Conservation (phyloP, 2,113 vertebrate species). For the Emydocephalus ijimae region DNA sequence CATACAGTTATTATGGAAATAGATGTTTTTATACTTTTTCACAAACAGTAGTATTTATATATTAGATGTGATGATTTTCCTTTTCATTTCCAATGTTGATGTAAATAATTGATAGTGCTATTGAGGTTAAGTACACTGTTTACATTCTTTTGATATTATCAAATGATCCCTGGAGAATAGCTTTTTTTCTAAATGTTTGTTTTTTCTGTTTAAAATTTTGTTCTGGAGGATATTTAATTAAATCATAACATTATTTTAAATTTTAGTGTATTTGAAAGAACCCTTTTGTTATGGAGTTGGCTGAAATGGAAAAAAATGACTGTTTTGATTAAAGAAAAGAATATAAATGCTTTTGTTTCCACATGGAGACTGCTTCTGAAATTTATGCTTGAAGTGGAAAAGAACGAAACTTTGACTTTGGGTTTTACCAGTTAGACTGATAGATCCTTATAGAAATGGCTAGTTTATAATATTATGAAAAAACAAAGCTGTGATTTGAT, state of each 20-base stretch:
- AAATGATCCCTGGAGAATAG: background rate
- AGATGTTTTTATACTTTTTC: constrained; percentile 1
- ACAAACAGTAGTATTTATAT: constrained; percentile 13
- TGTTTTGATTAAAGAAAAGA: no score
- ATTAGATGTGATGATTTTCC: background rate
- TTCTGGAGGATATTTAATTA: background rate
- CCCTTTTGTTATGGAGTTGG: background rate
- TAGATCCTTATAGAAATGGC: no score
- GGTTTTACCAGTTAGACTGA: no score
- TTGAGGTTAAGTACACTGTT: constrained; percentile 20
- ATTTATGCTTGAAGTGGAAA: no score
- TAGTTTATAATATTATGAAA: no score
- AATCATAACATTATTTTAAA: background rate
- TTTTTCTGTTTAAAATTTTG: background rate
- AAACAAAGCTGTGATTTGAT: no score
- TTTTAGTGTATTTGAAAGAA: background rate
- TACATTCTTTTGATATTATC: constrained; percentile 5
- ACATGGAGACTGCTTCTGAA: no score
- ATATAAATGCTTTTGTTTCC: no score
- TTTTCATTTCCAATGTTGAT: constrained; percentile 9
- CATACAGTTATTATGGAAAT: constrained; percentile 4
- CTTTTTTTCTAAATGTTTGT: background rate
- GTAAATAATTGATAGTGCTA: constrained; percentile 10
- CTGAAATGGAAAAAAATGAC: no score
- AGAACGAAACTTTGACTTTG: no score